Base-by-base conservation (phyloP, 2,888 invertebrate species). In the Spatulosminthurus flaviceps region DNA sequence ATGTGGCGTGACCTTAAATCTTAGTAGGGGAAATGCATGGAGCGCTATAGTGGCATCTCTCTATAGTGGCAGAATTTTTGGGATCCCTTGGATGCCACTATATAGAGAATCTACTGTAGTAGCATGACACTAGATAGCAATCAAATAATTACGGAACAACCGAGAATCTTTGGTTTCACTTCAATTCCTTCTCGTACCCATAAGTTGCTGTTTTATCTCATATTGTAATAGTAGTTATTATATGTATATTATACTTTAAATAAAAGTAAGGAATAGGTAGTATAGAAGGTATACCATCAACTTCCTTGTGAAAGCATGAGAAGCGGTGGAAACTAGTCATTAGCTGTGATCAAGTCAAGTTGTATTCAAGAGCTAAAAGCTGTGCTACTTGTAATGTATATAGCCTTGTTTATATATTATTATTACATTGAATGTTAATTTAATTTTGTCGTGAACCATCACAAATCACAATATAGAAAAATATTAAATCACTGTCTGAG, bases 341-440 rank as follows among this genome's bases (percentile, higher is more conserved):
- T 64, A 64, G 64, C 64, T 64, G 64, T 64, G 64, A 64, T 64
- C 64, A 26, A 64, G 11, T 64, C 64, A 64, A 64, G 64, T 64
- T 64, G 64, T 64, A 64, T 64, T 64, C 24, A 64, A 64, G 64
- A 64, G 64, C 64, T 64, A 24, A 64, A 64, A 5, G 64, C 64
- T 26, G 64, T 64, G 64, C 64, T 64, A 64, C 64, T 64, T 64
- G 64, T 64, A 64, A 4, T 64, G 64, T 64, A 64, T n/a, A 64
- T 64, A 64, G 13, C 24, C 26, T 64, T 26, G 64, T 64, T 22
- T 51, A 51, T 51, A 51, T 19, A 13, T n/a, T 51, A 51, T 51
- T 34, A 34, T 34, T 4, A 7, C 4, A 34, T 34, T 34, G 34
- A 51, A 51, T 51, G 51, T 51, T 51, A 2, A 13, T 51, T 51